Evolutionary conservation across 1,140 invertebrate species (phyloP), one percentile per base, ranked within the genome.

Genomic region (Drosophila dunni): DNA sequence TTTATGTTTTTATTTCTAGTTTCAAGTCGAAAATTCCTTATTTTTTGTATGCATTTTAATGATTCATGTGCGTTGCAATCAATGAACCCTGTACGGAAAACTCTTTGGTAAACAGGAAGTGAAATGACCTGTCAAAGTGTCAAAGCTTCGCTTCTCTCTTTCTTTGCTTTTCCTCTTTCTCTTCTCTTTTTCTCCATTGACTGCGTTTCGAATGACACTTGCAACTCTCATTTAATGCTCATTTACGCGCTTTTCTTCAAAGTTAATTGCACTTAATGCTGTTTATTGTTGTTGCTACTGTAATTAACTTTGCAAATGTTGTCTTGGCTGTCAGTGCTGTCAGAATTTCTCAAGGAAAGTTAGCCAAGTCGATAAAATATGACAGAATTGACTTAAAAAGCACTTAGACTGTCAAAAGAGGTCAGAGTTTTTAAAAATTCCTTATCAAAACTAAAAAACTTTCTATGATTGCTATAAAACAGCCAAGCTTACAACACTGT

Each of bases 291-390:
- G 72, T 73, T 68, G 48, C 24, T 45, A 68, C 44, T 56, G 61
- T 70, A 82, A 86, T 86, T 88, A 83, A 89, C 58, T 78, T 80
- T 70, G 56, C 77, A 67, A 29, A 63, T 79, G 81, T 73, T 57
- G 44, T 63, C 68, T 29, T 29, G 3, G 3, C 6, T 29, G 24
- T 29, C 24, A 29, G 24, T 29, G 24, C 24, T 29, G 24, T 29
- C 24, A 29, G 24, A 29, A 29, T 29, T 29, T 29, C 24, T 29
- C 3, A 29, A 29, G 0, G 24, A 29, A 29, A 29, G 5, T 5
- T 29, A 29, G 24, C 24, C 5, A 29, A 29, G 5, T 29, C 24
- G 24, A 29, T 29, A 29, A 29, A 29, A 29, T 3, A 2, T 29
- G 24, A 29, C 24, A 29, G 24, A 29, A 29, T 0, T 29, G 24